Conservation (phyloP, 2,888 invertebrate species). For the Sphaerophoria taeniata region DNA sequence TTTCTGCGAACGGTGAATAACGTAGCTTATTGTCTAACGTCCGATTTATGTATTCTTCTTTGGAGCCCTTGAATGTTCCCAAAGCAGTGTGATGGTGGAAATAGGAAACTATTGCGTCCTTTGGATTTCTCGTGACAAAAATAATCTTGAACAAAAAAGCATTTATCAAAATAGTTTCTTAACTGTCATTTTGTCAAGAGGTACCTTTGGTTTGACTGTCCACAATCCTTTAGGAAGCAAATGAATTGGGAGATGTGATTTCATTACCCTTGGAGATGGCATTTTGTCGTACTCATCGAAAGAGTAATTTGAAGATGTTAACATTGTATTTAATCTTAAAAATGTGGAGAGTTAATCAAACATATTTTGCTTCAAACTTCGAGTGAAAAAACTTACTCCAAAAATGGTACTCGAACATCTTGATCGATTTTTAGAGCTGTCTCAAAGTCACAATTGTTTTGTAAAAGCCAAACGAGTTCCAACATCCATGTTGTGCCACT, state of each 20-base stretch:
- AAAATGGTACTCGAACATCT: constrained; percentile 76
- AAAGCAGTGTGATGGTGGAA: constrained; percentile 85
- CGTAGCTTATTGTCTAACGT: constrained; percentile 43
- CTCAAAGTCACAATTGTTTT: too few relatives aligned
- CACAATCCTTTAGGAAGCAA: too few relatives aligned
- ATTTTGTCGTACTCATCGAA: neutral
- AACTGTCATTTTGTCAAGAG: constrained; percentile 2
- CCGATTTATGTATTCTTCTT: constrained; percentile 81
- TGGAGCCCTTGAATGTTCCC: constrained; percentile 85
- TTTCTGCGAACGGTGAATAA: constrained; percentile 75
- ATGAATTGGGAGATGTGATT: too few relatives aligned
- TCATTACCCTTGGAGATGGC: too few relatives aligned
- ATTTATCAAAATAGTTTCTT: neutral
- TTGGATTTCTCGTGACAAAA: constrained; percentile 92
- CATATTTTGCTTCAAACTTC: too few relatives aligned
- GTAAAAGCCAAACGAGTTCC: too few relatives aligned
- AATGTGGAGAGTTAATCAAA: neutral
- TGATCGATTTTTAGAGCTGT: constrained; percentile 75
- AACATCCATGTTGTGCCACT: too few relatives aligned
- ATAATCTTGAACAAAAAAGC: constrained; percentile 84
- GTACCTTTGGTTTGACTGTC: too few relatives aligned
- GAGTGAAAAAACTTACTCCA: constrained; percentile 79
- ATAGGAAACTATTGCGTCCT: constrained; percentile 91
- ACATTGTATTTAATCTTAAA: neutral
- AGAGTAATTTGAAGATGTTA: constrained; percentile 75